phyloP scores from a whole-genome alignment of 2,888 invertebrate genomes.

The Sialis lutaria region DNA sequence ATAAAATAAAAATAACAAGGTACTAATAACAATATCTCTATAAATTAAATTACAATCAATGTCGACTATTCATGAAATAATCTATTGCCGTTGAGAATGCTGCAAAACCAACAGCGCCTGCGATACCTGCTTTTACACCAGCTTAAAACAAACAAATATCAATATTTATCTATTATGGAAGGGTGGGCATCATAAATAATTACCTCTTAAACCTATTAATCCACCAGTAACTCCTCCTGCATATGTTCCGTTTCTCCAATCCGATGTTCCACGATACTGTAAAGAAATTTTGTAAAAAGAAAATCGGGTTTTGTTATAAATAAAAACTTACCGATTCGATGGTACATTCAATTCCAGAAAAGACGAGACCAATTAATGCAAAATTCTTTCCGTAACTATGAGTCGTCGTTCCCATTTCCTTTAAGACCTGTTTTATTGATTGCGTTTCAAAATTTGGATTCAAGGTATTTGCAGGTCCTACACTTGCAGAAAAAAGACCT shows the following conservation, averaged over 20 bases:
- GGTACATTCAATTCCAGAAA: slow-evolving; percentile 86
- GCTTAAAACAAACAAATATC: slow-evolving; percentile 39
- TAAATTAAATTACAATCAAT: not conserved
- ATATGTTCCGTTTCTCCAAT: slow-evolving; percentile 93
- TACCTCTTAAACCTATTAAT: slow-evolving; percentile 68
- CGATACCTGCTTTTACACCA: slow-evolving; percentile 79
- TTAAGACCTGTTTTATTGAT: slow-evolving; percentile 70
- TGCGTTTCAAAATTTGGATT: slow-evolving; percentile 53
- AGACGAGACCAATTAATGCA: slow-evolving; percentile 86
- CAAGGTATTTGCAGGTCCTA: slow-evolving; percentile 71
- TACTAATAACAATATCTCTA: no score
- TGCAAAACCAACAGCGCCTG: slow-evolving; percentile 95
- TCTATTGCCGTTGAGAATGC: slow-evolving; percentile 94
- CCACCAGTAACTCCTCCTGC: slow-evolving; percentile 92
- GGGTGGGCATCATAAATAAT: not conserved
- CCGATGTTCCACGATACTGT: slow-evolving; percentile 60
- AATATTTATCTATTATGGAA: not conserved
- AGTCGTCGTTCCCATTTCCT: slow-evolving; percentile 84
- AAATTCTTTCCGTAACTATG: slow-evolving; percentile 94
- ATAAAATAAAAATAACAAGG: no score
- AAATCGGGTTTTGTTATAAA: slow-evolving; percentile 6
- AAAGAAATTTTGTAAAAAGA: slow-evolving; percentile 3
- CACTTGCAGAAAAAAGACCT: slow-evolving; percentile 90
- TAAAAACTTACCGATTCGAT: slow-evolving; percentile 64
- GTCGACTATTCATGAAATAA: slow-evolving; percentile 61